A percentile compares a stretch with the other conserved stretches of the same genome.
Conservation (phyloP, 2,888 invertebrate species). For the Arrhopalites spinosus region DNA sequence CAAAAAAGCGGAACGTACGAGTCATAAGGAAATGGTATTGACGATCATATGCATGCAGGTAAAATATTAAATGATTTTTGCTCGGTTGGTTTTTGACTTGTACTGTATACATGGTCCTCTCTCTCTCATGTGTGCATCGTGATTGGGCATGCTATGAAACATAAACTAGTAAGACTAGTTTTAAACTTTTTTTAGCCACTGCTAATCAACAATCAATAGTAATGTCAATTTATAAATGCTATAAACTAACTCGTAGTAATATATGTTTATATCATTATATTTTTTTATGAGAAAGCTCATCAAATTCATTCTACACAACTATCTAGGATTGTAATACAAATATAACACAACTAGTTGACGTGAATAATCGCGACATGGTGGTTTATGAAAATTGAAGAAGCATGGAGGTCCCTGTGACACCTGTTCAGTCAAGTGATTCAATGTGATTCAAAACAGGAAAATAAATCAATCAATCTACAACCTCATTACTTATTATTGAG, state of each 20-base stretch:
- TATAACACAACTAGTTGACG: too few relatives aligned
- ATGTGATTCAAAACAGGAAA: not conserved
- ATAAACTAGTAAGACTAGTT: conserved; percentile 30
- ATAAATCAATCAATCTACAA: conserved; percentile 22
- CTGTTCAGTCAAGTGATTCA: not conserved
- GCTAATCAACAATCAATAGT: conserved; percentile 25
- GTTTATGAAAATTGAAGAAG: not conserved
- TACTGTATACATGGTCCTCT: not conserved
- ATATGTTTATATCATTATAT: not conserved
- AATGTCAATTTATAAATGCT: not conserved
- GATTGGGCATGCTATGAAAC: not conserved
- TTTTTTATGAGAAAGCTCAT: not conserved
- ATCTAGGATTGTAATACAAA: not conserved
- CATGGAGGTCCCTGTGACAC: not conserved
- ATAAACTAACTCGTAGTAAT: not conserved
- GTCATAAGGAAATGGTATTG: not conserved
- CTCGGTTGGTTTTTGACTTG: too few relatives aligned
- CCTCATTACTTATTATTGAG: conserved; percentile 23
- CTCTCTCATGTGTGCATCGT: not conserved
- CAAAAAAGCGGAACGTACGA: not conserved
- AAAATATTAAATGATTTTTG: not conserved
- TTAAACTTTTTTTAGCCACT: conserved; percentile 26
- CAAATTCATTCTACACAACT: not conserved
- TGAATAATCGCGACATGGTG: too few relatives aligned
- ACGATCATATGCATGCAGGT: not conserved